Conservation (phyloP, 2,113 vertebrate genomes). For the Buteo buteo region DNA sequence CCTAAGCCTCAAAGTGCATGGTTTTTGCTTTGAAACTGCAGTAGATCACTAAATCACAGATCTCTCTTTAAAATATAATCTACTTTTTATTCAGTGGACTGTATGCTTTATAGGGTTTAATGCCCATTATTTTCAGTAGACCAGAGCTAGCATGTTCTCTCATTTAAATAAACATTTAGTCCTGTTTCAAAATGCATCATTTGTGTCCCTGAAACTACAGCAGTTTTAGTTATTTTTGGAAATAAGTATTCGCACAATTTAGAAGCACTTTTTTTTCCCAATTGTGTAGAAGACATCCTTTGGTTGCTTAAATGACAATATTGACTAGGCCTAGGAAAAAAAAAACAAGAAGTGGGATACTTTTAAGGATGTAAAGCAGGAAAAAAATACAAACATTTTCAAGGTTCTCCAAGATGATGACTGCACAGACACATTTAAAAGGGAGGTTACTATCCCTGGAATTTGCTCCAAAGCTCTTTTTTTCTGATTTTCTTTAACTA, state of each 20-base stretch:
- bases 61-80: neutral
- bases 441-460: neutral
- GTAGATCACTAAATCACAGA: neutral
- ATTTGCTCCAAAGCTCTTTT: neutral
- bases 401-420: fast-evolving
- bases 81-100: neutral
- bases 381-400: neutral
- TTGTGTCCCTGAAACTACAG: neutral
- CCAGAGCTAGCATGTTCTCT: neutral
- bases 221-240: neutral
- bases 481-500: neutral
- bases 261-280: neutral
- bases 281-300: neutral
- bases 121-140: neutral
- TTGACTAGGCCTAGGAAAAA: neutral
- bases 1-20: neutral
- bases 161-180: slow-evolving; percentile 26
- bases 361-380: neutral
- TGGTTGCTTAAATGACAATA: neutral
- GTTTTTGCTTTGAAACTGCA: neutral
- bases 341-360: neutral
- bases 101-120: neutral
- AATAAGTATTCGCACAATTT: neutral
- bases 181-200: slow-evolving; percentile 1
- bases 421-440: neutral